Base-by-base conservation (phyloP, 2,797 vertebrate species). In the Oreonectes daqikongensis region DNA sequence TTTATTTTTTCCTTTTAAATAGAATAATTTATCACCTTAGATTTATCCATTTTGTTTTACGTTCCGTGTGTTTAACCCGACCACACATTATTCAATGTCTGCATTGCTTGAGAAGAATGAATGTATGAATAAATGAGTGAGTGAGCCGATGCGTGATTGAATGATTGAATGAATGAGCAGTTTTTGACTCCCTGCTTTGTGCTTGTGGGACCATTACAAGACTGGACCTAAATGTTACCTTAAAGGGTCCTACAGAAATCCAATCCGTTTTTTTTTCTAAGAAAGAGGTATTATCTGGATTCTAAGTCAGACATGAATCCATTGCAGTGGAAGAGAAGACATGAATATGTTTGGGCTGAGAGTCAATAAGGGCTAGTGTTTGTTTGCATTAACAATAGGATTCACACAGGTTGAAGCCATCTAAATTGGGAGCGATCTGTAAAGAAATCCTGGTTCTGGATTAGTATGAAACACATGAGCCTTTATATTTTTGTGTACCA, bases 11-110 rank as follows among this genome's bases (percentile, higher is more conserved):
- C 38, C 18, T 83, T 80, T 78, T 67, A 77, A 79, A 77, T 77
- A 78, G 68, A 83, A 59, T 79, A 72, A 77, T 83, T 80, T 83
- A 80, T 84, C 78, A 81, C 72, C 75, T 38, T 74, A 77, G 59
- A 74, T 73, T 73, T 24, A 72, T 24, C 17, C 17, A 28, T 57
- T 72, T 17, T 60, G 65, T 75, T 72, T 55, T 53, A 30, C 55
- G 26, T 80, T 18, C 17, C 65, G 69, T 69, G 28, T 69, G 69
- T 59, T 78, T 55, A 26, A 71, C 17, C 38, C 1, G 15, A 79
- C 15, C 20, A 55, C 48, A 30, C 4, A 2, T 61, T 77, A 32
- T 48, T 14, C 40, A 28, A 24, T 79, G 22, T 79, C 38, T 15
- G 67, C 15, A n/a, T 32, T n/a, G 40, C 77, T 79, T 77, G 74